Percentiles rank a stretch among this genome's conserved stretches.
Conservation (phyloP, 2,113 vertebrate species). For the Colinus virginianus region DNA sequence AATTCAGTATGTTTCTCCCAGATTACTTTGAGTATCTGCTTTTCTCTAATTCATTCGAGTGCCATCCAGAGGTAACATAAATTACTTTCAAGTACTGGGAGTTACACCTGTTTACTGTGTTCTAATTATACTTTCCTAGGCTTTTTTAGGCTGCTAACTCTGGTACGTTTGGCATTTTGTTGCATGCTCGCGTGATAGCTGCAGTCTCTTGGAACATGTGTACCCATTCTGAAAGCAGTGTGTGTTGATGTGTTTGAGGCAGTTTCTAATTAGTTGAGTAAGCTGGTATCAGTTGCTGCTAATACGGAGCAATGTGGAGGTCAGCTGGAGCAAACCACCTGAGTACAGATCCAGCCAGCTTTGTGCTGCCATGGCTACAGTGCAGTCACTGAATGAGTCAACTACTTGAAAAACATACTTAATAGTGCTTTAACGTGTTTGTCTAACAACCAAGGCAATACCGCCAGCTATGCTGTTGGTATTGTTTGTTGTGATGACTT, state of each 20-base stretch:
- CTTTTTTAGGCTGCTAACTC: background rate
- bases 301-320: fast-evolving
- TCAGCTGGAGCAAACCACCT: background rate
- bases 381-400: background rate
- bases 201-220: background rate
- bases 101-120: background rate
- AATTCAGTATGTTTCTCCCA: background rate
- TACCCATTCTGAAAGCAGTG: background rate
- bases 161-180: background rate
- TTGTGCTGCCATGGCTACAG: background rate
- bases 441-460: background rate
- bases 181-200: background rate
- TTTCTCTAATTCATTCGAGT: background rate
- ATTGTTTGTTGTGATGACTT: background rate
- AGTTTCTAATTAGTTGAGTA: background rate
- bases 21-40: background rate
- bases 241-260: background rate
- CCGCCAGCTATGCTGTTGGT: background rate
- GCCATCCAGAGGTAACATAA: background rate
- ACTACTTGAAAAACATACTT: background rate
- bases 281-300: background rate
- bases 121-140: background rate
- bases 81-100: background rate
- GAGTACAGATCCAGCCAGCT: background rate
- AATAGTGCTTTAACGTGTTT: background rate